Conservation (phyloP, 2,113 vertebrate species). For the Pseudopodoces humilis region DNA sequence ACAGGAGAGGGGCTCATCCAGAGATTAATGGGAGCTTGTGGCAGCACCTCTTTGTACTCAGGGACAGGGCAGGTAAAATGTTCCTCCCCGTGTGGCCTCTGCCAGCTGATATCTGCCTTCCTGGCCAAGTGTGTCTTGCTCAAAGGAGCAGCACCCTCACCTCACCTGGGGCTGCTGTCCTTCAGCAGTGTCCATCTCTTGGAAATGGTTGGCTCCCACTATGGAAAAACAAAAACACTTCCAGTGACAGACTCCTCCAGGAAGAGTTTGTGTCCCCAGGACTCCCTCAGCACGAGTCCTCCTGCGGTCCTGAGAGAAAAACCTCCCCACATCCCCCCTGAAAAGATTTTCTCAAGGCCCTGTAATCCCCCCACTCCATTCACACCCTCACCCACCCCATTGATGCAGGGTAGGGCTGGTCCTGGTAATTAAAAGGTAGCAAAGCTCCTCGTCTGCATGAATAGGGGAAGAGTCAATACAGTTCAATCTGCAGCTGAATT, state of each 20-base stretch:
- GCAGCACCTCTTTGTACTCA: neutral
- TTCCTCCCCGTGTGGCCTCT: neutral
- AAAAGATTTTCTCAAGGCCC: neutral
- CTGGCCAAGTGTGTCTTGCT: neutral
- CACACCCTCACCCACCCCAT: neutral
- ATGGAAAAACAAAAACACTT: neutral
- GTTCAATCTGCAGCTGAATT: slow-evolving; percentile 67
- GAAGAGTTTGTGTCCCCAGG: too few relatives aligned
- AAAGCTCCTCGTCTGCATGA: slow-evolving; percentile 24
- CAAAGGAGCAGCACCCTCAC: neutral
- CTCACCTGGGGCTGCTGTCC: neutral
- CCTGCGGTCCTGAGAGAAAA: neutral
- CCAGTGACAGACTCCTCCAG: neutral
- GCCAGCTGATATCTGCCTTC: neutral
- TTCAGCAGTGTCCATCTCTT: neutral
- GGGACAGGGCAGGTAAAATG: neutral
- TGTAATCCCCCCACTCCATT: neutral
- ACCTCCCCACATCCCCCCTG: accelerated
- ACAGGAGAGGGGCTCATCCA: neutral
- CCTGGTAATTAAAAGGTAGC: slow-evolving; percentile 63
- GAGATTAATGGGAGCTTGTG: neutral
- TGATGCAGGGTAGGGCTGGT: neutral
- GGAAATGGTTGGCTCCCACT: neutral
- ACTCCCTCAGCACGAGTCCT: neutral
- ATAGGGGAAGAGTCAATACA: slow-evolving; percentile 47